These are phyloP conservation scores for Spodoptera littoralis DNA, from an alignment of 2,888 invertebrate genomes.

Conservation along the genomic window DNA sequence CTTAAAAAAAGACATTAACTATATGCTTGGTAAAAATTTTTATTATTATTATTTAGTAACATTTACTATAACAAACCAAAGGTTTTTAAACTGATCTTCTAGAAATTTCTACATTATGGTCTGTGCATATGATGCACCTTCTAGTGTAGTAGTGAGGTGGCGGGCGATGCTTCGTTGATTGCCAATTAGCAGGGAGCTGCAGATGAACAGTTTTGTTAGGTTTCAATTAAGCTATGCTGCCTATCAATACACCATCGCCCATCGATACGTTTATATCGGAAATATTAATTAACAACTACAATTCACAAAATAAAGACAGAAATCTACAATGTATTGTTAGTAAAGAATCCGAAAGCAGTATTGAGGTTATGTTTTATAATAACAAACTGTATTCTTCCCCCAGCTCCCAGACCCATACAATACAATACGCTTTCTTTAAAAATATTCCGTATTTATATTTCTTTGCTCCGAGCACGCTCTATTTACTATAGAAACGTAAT, in stretches of 20 bases:
- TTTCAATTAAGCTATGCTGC: constrained; percentile 54
- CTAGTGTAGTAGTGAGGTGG: constrained; percentile 36
- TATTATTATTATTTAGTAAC: no score
- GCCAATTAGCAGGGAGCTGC: constrained; percentile 67
- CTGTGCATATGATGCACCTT: constrained; percentile 17
- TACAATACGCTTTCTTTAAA: constrained; percentile 8
- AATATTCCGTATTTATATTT: constrained; percentile 7
- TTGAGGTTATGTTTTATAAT: background rate
- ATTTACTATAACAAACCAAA: no score
- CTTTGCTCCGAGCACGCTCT: background rate
- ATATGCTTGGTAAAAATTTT: no score
- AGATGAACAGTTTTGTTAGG: constrained; percentile 62
- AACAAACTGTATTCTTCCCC: no score
- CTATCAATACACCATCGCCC: constrained; percentile 16
- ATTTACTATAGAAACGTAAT: constrained; percentile 14
- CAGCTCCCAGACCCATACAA: background rate
- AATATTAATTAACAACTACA: constrained; percentile 9
- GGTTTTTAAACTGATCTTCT: no score
- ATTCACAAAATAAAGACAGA: background rate
- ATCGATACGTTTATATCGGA: constrained; percentile 13
- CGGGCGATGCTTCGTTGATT: constrained; percentile 65
- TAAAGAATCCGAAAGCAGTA: background rate
- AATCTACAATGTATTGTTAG: background rate
- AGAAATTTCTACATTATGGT: background rate
- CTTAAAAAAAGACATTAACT: no score